Evolutionary conservation across 1,140 invertebrate species (phyloP).

Genomic region (Anagrus nilaparvatae): DNA sequence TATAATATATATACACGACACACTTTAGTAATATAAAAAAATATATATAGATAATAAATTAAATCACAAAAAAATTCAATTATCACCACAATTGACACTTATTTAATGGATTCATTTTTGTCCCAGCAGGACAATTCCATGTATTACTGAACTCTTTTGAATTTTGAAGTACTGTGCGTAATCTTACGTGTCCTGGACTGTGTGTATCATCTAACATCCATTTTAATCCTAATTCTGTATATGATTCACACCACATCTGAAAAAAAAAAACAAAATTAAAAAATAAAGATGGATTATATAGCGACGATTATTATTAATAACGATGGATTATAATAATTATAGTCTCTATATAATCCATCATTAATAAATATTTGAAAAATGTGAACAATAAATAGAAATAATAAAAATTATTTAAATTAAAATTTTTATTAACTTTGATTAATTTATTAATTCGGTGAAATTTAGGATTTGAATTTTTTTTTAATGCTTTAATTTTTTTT

Average conservation of each 20-base stretch:
- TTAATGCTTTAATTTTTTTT: too few relatives aligned
- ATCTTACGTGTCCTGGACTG: slow-evolving; percentile 61
- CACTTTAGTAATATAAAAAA: neutral
- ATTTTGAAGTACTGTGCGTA: slow-evolving; percentile 75
- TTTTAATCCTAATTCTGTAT: slow-evolving; percentile 50
- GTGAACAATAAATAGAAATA: neutral
- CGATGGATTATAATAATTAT: neutral
- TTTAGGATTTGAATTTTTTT: too few relatives aligned
- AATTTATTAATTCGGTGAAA: too few relatives aligned
- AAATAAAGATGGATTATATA: too few relatives aligned
- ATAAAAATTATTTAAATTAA: neutral
- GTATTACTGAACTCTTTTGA: slow-evolving; percentile 72
- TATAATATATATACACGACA: neutral
- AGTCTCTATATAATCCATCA: neutral
- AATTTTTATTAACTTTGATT: neutral
- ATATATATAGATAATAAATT: neutral
- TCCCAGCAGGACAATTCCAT: slow-evolving; percentile 65
- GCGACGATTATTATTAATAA: neutral
- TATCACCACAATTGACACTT: slow-evolving; percentile 61
- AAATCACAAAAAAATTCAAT: neutral
- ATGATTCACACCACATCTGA: slow-evolving; percentile 70
- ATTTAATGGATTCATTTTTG: slow-evolving; percentile 74
- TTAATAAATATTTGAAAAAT: neutral
- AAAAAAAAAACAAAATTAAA: slow-evolving; percentile 19
- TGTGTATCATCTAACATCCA: slow-evolving; percentile 64